Conservation (phyloP, 2,888 invertebrate species). For the Xestia xanthographa region DNA sequence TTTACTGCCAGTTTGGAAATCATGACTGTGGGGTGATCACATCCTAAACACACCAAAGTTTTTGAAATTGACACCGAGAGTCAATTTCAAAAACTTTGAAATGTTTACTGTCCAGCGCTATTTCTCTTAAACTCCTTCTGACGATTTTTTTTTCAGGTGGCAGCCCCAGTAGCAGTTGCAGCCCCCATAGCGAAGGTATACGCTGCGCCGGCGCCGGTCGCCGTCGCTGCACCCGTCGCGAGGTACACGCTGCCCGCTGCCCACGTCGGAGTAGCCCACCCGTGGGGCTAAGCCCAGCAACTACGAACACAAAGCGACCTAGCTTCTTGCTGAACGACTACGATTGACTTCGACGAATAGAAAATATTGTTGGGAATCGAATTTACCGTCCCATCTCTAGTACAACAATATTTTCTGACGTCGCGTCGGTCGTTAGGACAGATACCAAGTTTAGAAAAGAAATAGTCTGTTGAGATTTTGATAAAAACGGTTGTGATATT, state of each 20-base stretch:
- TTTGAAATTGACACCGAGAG: neutral
- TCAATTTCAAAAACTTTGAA: neutral
- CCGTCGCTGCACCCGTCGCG: constrained; percentile 82
- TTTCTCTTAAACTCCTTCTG: neutral
- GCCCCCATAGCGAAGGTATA: constrained; percentile 80
- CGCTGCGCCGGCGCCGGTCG: constrained; percentile 81
- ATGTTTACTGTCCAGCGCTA: neutral
- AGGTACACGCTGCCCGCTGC: constrained; percentile 73
- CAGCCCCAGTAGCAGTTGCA: constrained; percentile 76
- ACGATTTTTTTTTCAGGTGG: constrained; percentile 51
- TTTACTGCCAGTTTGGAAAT: neutral
- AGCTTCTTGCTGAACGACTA: constrained; percentile 55
- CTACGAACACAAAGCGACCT: constrained; percentile 58
- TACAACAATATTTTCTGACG: constrained; percentile 33
- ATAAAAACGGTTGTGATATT: constrained; percentile 22
- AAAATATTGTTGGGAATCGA: constrained; percentile 26
- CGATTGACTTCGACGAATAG: constrained; percentile 12
- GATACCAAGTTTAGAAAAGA: constrained; percentile 33
- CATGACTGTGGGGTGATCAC: neutral
- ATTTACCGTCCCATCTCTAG: constrained; percentile 13
- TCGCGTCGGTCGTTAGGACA: neutral
- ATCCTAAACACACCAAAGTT: neutral
- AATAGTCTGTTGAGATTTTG: constrained; percentile 33
- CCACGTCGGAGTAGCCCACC: constrained; percentile 77
- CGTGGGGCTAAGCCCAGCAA: constrained; percentile 80